Evolutionary conservation across 2,797 vertebrate genomes (phyloP).

Genomic region (Periparus ater): DNA sequence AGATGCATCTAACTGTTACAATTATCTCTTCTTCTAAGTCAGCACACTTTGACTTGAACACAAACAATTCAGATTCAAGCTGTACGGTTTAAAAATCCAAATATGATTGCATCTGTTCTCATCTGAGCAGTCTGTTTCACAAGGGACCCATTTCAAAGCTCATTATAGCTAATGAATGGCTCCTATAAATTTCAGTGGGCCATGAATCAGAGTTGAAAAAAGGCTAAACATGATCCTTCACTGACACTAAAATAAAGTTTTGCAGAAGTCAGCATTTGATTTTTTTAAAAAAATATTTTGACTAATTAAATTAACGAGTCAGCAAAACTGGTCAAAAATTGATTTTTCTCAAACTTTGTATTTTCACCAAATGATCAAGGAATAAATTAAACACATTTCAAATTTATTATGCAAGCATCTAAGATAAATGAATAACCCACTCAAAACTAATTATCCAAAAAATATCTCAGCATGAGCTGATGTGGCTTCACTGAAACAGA

Average conservation of each 20-base stretch:
- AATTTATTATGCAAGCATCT: not conserved
- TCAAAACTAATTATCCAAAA: not conserved
- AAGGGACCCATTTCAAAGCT: slow-evolving; percentile 30
- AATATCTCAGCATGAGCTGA: not conserved
- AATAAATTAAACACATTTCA: not conserved
- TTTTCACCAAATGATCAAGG: not conserved
- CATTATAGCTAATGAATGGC: slow-evolving; percentile 41
- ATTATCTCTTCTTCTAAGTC: slow-evolving; percentile 25
- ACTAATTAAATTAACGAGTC: not conserved
- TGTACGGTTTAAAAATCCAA: not conserved
- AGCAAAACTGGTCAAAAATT: not conserved
- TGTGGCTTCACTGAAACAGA: not conserved
- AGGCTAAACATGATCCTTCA: not conserved
- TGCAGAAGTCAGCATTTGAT: slow-evolving; percentile 35
- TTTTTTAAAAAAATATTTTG: not conserved
- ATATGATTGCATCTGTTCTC: slow-evolving; percentile 30
- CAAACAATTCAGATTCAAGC: not conserved
- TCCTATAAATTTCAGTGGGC: slow-evolving; percentile 29
- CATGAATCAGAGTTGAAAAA: slow-evolving; percentile 32
- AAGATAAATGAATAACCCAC: not conserved
- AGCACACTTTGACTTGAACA: not conserved
- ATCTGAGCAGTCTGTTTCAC: not conserved
- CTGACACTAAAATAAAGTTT: not conserved
- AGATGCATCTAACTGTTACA: not conserved
- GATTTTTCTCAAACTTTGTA: not conserved